These are phyloP conservation scores for Agapetus fuscipes DNA, from an alignment of 2,888 invertebrate species.

Conservation along the genomic window DNA sequence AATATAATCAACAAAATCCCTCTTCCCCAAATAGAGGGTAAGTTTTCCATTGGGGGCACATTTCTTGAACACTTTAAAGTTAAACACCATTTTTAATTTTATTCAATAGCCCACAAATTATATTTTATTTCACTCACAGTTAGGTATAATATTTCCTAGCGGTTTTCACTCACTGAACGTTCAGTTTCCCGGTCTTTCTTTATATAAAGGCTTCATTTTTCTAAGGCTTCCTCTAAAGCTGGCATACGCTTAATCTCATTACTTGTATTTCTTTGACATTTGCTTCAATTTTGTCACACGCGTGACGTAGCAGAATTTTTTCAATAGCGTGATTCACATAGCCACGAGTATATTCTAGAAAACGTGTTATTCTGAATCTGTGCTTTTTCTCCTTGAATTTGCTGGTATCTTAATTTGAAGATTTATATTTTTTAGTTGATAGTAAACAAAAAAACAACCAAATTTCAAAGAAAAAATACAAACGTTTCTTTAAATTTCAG, in stretches of 20 bases:
- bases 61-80: conserved; percentile 88
- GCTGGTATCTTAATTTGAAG: no score
- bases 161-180: conserved; percentile 7
- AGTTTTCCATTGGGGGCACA: conserved; percentile 80
- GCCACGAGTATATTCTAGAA: not conserved
- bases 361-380: no score
- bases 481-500: no score
- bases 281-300: conserved; percentile 7
- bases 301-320: conserved; percentile 9
- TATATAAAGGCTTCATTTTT: conserved; percentile 16
- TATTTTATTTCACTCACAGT: no score
- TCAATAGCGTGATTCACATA: not conserved
- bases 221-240: conserved; percentile 18
- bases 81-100: conserved; percentile 64
- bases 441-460: no score
- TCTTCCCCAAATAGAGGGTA: conserved; percentile 74
- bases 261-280: conserved; percentile 18
- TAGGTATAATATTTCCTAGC: not conserved
- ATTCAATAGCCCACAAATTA: no score
- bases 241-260: conserved; percentile 17
- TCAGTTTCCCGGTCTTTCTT: conserved; percentile 5
- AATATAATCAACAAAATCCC: conserved; percentile 83
- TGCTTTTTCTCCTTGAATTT: no score
- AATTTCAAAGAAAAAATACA: no score
- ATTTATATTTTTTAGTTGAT: no score